phyloP scores from a whole-genome alignment of 1,140 invertebrate genomes.

The Euglossa dilemma region DNA sequence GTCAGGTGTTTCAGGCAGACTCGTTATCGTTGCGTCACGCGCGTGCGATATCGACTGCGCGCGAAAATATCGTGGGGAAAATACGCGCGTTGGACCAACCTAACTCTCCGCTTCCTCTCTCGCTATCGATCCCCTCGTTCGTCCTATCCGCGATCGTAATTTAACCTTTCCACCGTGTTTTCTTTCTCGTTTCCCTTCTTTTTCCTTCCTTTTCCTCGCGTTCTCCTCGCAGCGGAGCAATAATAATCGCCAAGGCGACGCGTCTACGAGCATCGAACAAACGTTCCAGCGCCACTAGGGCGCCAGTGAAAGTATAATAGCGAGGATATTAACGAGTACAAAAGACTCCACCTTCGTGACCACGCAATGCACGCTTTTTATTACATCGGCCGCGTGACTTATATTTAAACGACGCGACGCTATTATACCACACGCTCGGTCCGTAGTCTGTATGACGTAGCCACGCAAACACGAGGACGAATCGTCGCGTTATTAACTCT shows the following conservation, averaged over 20 bases:
- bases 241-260: slow-evolving; percentile 24
- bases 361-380: slow-evolving; percentile 40
- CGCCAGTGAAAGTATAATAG: slow-evolving; percentile 41
- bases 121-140: slow-evolving; percentile 28
- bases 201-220: background rate
- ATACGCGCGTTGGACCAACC: background rate
- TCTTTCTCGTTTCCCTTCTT: background rate
- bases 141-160: background rate
- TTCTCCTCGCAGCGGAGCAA: background rate
- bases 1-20: slow-evolving; percentile 54
- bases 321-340: slow-evolving; percentile 33
- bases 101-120: background rate
- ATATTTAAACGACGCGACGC: slow-evolving; percentile 39
- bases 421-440: background rate
- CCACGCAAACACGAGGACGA: slow-evolving; percentile 54
- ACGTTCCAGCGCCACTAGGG: slow-evolving; percentile 16
- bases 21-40: slow-evolving; percentile 59
- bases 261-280: slow-evolving; percentile 22
- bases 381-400: slow-evolving; percentile 42
- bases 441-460: slow-evolving; percentile 33
- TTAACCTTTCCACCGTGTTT: background rate
- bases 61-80: slow-evolving; percentile 54
- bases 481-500: slow-evolving; percentile 60
- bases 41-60: slow-evolving; percentile 28
- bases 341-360: slow-evolving; percentile 40